Evolutionary conservation across 1,140 invertebrate genomes (phyloP).

Genomic region (Cydia pomonella): DNA sequence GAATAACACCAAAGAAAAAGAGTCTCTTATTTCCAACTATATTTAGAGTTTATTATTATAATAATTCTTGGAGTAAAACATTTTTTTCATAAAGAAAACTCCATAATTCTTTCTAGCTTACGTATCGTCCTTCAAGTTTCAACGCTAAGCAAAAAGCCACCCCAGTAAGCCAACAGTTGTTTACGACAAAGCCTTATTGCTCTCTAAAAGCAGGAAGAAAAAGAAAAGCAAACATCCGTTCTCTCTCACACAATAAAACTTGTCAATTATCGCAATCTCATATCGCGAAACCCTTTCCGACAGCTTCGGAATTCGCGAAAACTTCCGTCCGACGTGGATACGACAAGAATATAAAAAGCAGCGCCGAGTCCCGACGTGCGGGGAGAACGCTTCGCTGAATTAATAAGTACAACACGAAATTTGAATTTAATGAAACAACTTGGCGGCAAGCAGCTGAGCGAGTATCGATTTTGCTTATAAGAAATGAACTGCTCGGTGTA

Average conservation of each 20-base stretch:
- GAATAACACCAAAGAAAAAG: neutral
- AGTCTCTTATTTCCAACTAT: neutral
- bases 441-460: slow-evolving; percentile 69
- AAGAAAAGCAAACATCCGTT: neutral
- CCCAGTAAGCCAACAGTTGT: neutral
- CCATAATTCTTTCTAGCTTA: neutral
- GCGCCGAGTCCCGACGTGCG: slow-evolving; percentile 60
- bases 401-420: slow-evolving; percentile 82
- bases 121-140: slow-evolving; percentile 1
- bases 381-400: slow-evolving; percentile 72
- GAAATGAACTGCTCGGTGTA: slow-evolving; percentile 52
- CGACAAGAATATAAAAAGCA: slow-evolving; percentile 73
- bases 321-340: slow-evolving; percentile 50
- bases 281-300: slow-evolving; percentile 47
- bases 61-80: neutral
- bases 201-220: neutral
- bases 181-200: slow-evolving; percentile 13
- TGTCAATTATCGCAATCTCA: slow-evolving; percentile 46
- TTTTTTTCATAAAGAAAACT: slow-evolving; percentile 1
- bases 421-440: slow-evolving; percentile 82
- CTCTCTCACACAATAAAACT: slow-evolving; percentile 41
- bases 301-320: slow-evolving; percentile 53
- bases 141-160: neutral
- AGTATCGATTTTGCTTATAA: slow-evolving; percentile 67
- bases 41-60: neutral